Percentiles rank a stretch among this genome's conserved stretches.
These are phyloP conservation scores for Popillia japonica DNA, from an alignment of 1,140 invertebrate genomes.

Conservation along the genomic window DNA sequence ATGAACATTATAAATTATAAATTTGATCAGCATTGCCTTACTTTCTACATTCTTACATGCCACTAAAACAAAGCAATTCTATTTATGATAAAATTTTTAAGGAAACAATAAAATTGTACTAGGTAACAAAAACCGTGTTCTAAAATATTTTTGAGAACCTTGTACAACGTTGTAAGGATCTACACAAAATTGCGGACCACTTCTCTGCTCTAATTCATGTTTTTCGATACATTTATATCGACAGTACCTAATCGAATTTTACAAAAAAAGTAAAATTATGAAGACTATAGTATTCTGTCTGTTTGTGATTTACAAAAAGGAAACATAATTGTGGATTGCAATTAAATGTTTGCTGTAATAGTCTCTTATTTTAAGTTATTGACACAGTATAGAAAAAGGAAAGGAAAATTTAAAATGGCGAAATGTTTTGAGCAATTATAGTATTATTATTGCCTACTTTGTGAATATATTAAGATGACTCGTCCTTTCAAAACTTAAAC, in stretches of 20 bases:
- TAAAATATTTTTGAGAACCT: constrained; percentile 27
- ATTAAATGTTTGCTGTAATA: neutral
- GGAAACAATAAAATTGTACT: constrained; percentile 13
- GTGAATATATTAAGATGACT: too few relatives aligned
- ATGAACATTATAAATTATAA: neutral
- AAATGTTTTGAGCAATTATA: too few relatives aligned
- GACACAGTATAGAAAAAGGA: too few relatives aligned
- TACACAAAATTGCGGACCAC: constrained; percentile 17
- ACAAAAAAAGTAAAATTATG: neutral
- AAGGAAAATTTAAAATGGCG: too few relatives aligned
- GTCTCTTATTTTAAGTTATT: too few relatives aligned
- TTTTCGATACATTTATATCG: constrained; percentile 13
- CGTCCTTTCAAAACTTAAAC: too few relatives aligned
- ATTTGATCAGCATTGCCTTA: constrained; percentile 13
- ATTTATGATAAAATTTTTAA: constrained; percentile 18
- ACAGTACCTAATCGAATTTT: constrained; percentile 15
- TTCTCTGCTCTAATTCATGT: neutral
- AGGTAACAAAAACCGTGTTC: neutral
- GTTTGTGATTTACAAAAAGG: neutral
- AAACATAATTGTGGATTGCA: neutral
- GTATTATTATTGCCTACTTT: too few relatives aligned
- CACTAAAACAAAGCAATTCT: neutral
- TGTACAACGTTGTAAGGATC: constrained; percentile 22
- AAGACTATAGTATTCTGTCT: neutral
- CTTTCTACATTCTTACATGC: constrained; percentile 19